Conservation (phyloP, 2,113 vertebrate genomes). For the Amazona guildingii region DNA sequence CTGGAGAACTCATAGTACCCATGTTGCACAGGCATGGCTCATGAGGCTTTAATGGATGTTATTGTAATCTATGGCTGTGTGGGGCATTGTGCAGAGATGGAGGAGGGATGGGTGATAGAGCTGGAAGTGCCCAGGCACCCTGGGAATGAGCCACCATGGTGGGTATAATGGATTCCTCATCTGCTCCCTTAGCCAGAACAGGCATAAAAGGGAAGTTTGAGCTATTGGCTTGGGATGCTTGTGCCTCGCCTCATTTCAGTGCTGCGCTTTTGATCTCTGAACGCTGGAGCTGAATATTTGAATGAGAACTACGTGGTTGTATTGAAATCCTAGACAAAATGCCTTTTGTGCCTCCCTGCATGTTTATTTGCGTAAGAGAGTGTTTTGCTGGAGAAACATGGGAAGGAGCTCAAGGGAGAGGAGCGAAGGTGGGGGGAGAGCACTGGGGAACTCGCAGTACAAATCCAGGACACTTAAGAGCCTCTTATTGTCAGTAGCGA, state of each 20-base stretch:
- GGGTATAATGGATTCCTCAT: not conserved
- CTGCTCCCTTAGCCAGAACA: not conserved
- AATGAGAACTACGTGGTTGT: not conserved
- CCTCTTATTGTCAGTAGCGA: not conserved
- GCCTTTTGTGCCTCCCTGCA: constrained; percentile 43
- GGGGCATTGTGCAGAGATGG: not conserved
- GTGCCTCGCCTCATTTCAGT: not conserved
- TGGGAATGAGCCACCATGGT: not conserved
- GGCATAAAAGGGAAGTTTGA: not conserved
- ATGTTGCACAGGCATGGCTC: not conserved
- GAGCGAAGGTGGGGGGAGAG: not conserved
- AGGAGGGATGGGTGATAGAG: not conserved
- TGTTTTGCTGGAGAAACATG: constrained; percentile 36
- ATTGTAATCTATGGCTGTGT: not conserved
- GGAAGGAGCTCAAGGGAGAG: constrained; percentile 11
- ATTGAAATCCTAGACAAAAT: constrained; percentile 39
- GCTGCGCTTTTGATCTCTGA: constrained; percentile 8
- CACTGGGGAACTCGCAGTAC: not conserved
- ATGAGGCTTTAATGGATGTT: not conserved
- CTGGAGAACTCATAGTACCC: not conserved
- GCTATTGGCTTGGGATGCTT: not conserved
- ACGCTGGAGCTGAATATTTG: constrained; percentile 35
- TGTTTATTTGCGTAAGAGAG: constrained; percentile 50
- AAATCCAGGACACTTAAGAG: constrained; percentile 47
- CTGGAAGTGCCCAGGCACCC: not conserved